Base-by-base conservation (phyloP, 35 echinoderm and acorn worm genomes). In the Diadema setosum region DNA sequence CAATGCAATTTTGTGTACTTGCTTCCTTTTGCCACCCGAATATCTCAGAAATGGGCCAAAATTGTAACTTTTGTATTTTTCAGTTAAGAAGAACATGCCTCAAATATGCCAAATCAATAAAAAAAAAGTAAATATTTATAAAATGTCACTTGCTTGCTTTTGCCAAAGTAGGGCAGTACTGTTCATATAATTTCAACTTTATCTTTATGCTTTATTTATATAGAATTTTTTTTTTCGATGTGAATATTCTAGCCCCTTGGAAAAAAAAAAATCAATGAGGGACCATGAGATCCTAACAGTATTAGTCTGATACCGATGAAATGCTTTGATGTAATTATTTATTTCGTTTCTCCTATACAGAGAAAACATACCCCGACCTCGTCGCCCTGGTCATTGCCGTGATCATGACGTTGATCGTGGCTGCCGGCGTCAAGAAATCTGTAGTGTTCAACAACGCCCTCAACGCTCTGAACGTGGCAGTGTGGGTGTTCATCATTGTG, bases 351-450 rank as follows among this genome's bases (percentile, higher is more conserved):
- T 25, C 58, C 39, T 18, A 64, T 44, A 42, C 84, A 99, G 96
- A 81, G 0, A 86, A 99, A 83, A 86, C 96, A 6, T 99, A 99
- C 43, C 96, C 96, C 1, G 96, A 94, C 67, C 45, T 99, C 7
- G 87, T 99, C 24, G 96, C 96, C 27, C 83, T 94, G 23, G 75
- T 95, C 21, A 94, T 95, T 46, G 89, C 85, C 40, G 82, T 94
- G 11, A 82, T 87, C 25, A 86, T 99, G 48, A 94, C 89, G 5
- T 33, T 94, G 15, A 78, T 94, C 26, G 89, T 94, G 2, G 89
- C 96, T 16, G 96, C 96, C 17, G 96, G 96, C 4, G 96, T 94
- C 29, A 91, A 98, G 86, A 98, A 98, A 60, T 94, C 92, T 2
- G 84, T 98, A 2, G 83, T 85, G 5, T 94, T 98, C 32, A 98